Percentiles rank a stretch among this genome's conserved stretches.
These are phyloP conservation scores for Maniola jurtina DNA, from an alignment of 1,140 invertebrate species.

Conservation along the genomic window DNA sequence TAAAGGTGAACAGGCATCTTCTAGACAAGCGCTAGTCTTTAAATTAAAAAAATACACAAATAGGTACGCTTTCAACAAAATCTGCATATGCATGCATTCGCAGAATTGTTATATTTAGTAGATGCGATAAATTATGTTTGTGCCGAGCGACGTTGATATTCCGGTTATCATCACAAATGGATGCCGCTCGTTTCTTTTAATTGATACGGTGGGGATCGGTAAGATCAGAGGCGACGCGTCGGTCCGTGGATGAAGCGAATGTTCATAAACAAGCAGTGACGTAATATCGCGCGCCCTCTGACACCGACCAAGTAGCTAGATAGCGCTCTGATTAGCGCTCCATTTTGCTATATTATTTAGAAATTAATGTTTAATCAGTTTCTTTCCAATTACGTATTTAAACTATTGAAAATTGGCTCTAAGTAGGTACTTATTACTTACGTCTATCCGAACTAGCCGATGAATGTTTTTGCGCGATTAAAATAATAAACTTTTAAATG, in stretches of 20 bases:
- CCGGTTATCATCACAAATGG: conserved; percentile 38
- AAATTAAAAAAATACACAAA: too few relatives aligned
- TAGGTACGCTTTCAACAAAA: conserved; percentile 32
- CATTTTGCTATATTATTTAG: conserved; percentile 2
- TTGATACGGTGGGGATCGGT: conserved; percentile 51
- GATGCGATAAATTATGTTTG: conserved; percentile 20
- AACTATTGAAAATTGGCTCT: neutral
- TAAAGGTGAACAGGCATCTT: too few relatives aligned
- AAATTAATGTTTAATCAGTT: neutral
- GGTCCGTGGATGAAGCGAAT: conserved; percentile 42
- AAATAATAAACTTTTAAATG: too few relatives aligned
- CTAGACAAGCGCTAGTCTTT: too few relatives aligned
- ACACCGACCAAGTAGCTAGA: conserved; percentile 48
- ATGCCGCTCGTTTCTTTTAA: conserved; percentile 43
- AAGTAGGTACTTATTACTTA: too few relatives aligned
- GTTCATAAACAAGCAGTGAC: conserved; percentile 51
- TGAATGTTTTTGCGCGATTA: too few relatives aligned
- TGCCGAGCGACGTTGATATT: conserved; percentile 1
- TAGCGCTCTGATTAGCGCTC: conserved; percentile 30
- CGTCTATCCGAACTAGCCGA: too few relatives aligned
- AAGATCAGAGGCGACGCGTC: conserved; percentile 57
- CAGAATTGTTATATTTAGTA: conserved; percentile 19
- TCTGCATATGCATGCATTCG: conserved; percentile 21
- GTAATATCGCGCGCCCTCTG: conserved; percentile 64
- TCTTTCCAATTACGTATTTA: neutral